phyloP scores from a whole-genome alignment of 92 coral and sea anemone genomes.

The Phenganax subtilis region DNA sequence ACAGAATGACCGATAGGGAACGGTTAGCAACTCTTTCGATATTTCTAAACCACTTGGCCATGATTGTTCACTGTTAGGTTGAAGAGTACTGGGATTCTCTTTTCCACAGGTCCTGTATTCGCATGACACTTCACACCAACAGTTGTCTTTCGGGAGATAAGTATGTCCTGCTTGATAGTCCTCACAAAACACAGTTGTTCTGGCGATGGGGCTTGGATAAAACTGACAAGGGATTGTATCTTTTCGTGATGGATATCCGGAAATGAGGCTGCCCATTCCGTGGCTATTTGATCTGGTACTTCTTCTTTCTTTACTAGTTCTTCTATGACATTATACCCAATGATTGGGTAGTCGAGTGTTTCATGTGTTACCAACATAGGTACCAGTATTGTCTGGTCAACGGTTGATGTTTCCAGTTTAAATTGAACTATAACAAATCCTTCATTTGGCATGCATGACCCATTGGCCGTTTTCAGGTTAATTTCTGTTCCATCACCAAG shows the following conservation, averaged over 20 bases:
- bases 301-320: constrained; percentile 35
- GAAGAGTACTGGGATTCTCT: constrained; percentile 25
- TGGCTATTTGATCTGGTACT: constrained; percentile 19
- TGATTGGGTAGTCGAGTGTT: constrained; percentile 29
- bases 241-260: constrained; percentile 4
- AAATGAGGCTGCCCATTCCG: constrained; percentile 28
- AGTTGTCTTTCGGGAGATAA: constrained; percentile 5
- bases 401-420: constrained; percentile 22
- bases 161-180: constrained; percentile 24
- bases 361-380: constrained; percentile 25
- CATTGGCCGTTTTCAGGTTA: constrained; percentile 30
- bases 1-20: constrained; percentile 25
- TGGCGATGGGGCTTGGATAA: constrained; percentile 20
- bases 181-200: constrained; percentile 29
- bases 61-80: constrained; percentile 12
- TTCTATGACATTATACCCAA: constrained; percentile 53
- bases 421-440: constrained; percentile 26
- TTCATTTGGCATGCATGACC: constrained; percentile 30
- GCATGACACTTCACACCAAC: constrained; percentile 31
- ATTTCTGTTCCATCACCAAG: constrained; percentile 23
- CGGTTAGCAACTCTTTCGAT: constrained; percentile 13
- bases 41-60: constrained; percentile 33
- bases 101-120: constrained; percentile 37
- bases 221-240: constrained; percentile 18
- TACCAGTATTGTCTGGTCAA: constrained; percentile 7